Evolutionary conservation across 2,797 vertebrate species (phyloP).

Genomic region (Platyrinchus mystaceus): DNA sequence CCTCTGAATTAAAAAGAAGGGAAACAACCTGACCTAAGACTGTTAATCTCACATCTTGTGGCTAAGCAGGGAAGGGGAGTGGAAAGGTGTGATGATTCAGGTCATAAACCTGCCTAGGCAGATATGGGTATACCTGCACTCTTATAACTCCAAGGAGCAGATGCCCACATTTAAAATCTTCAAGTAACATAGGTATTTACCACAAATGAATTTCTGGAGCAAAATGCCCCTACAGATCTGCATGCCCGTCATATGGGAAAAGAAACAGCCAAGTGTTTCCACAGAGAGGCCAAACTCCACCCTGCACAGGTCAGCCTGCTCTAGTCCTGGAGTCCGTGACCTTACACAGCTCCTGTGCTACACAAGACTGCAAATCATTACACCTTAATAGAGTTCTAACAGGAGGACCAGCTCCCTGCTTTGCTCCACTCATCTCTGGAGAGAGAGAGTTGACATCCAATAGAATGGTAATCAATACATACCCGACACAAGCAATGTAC

Average conservation of each 20-base stretch:
- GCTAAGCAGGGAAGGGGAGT: neutral
- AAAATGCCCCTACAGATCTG: neutral
- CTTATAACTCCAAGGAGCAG: neutral
- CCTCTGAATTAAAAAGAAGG: neutral
- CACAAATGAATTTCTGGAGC: neutral
- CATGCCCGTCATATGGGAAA: neutral
- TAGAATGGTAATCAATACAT: conserved; percentile 38
- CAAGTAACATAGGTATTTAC: neutral
- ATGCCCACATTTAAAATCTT: neutral
- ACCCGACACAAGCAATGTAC: neutral
- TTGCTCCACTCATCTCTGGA: neutral
- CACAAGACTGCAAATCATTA: conserved; percentile 5
- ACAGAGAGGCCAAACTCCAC: neutral
- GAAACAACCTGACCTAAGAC: accelerated
- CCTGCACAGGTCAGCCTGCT: neutral
- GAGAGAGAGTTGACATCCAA: neutral
- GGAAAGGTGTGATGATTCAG: neutral
- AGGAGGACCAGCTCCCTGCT: neutral
- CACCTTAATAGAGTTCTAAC: neutral
- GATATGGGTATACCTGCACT: neutral
- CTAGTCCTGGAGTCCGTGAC: neutral
- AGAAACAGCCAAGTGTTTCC: neutral
- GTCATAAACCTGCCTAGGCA: neutral
- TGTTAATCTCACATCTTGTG: neutral
- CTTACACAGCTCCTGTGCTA: neutral